Percentiles rank a stretch among this genome's conserved stretches.
These are phyloP conservation scores for Standfussiana lucernea DNA, from an alignment of 2,888 invertebrate genomes.

Conservation along the genomic window DNA sequence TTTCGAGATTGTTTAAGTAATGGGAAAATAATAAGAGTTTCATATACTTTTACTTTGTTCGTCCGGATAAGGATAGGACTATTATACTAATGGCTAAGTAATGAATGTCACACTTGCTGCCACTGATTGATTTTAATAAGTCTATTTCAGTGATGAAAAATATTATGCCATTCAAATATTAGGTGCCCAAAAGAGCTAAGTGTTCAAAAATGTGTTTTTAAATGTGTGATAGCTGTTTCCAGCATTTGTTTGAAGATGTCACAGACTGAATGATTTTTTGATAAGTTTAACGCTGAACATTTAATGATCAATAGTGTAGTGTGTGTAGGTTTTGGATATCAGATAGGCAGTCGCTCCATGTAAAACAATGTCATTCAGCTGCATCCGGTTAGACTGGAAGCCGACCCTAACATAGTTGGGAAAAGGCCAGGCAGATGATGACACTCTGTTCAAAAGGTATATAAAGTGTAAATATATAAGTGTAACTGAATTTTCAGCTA, in stretches of 20 bases:
- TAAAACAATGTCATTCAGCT: not conserved
- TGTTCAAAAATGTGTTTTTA: not conserved
- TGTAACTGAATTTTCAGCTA: not conserved
- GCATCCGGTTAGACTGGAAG: not conserved
- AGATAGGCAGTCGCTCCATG: not conserved
- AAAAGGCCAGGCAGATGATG: not conserved
- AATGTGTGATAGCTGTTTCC: not conserved
- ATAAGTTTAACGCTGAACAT: not conserved
- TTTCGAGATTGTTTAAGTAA: not conserved
- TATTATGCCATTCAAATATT: not conserved
- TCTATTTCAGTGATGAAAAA: not conserved
- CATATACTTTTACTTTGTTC: slow-evolving; percentile 11
- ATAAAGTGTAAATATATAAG: too few species aligned
- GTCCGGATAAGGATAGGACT: not conserved
- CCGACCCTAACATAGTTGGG: not conserved
- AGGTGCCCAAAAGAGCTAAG: not conserved
- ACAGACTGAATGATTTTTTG: not conserved
- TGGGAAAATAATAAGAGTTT: slow-evolving; percentile 29
- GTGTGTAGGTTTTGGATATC: not conserved
- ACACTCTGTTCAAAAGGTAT: not conserved
- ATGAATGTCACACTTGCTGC: not conserved
- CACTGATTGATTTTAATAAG: not conserved
- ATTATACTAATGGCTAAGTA: not conserved
- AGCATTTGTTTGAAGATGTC: not conserved
- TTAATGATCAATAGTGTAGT: not conserved